Evolutionary conservation across 2,113 vertebrate genomes (phyloP), one percentile per base, ranked within the genome.

Genomic region (Pipa parva): DNA sequence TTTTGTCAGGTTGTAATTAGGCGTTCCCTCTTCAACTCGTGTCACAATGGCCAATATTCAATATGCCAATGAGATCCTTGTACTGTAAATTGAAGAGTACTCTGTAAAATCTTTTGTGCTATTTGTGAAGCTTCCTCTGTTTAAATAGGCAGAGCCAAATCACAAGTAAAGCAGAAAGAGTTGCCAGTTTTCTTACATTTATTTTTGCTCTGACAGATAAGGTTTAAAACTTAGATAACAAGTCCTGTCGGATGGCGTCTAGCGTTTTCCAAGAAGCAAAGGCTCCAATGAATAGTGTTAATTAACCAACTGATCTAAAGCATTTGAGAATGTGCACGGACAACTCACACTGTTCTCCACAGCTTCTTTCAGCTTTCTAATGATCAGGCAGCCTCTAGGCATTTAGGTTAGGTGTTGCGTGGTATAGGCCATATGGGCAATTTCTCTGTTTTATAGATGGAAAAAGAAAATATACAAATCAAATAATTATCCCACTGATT

Each of bases 151-250:
- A 45, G 51, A 58, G 20, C 37, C 5, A 58, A 58, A 33, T 39
- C 33, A 55, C 49, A 55, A 55, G 49, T 24, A 64, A 64, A 29
- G 56, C 25, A 58, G 52, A 36, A 66, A 66, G 22, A 9, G 63
- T 58, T 66, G 15, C 39, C 63, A 66, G 37, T 25, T 22, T 45
- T 67, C 28, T 36, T 11, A 21, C 54, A 67, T 39, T 22, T 42
- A 48, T 59, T 67, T 49, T 67, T 50, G 24, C 63, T 59, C 18
- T 67, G 45, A 59, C 64, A 59, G 57, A 67, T 67, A 50, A 48
- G 55, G 28, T 67, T 59, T 50, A 59, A 56, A 48, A 25, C 39
- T 27, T 21, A 46, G 26, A 59, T 67, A 67, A 59, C 64, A 58
- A 67, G 64, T 28, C 42, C 24, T 67, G 45, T 26, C 28, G 42